phyloP scores from a whole-genome alignment of 1,140 invertebrate species.

The Drosophila nigromelanica region DNA sequence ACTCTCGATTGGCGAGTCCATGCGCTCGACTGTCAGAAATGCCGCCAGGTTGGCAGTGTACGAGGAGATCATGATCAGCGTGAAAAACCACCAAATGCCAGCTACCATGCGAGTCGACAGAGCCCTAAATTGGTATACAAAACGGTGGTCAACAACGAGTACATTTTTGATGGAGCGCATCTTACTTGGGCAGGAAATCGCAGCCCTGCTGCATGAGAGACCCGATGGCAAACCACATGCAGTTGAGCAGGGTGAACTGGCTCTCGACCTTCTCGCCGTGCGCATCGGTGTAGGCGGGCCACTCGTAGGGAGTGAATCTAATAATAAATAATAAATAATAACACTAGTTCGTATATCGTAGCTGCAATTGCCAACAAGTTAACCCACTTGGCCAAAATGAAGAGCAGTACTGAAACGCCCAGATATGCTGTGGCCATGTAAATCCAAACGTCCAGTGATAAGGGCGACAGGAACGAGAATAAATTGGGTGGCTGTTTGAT shows the following conservation, averaged over 20 bases:
- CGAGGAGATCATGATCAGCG: constrained; percentile 98
- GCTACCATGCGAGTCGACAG: constrained; percentile 95
- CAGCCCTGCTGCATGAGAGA: constrained; percentile 97
- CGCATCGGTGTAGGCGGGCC: constrained; percentile 92
- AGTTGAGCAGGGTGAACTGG: constrained; percentile 96
- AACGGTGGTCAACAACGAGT: neutral
- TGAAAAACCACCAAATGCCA: constrained; percentile 99
- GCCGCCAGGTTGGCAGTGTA: constrained; percentile 99
- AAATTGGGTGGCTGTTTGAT: constrained; percentile 95
- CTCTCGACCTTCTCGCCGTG: constrained; percentile 93
- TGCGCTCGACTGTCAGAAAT: constrained; percentile 97
- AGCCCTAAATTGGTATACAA: constrained; percentile 86
- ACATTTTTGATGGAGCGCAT: neutral
- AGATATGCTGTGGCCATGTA: constrained; percentile 97
- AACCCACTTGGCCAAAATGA: constrained; percentile 94
- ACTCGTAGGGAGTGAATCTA: constrained; percentile 97
- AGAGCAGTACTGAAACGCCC: constrained; percentile 96
- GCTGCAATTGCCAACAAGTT: neutral
- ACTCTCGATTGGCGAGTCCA: constrained; percentile 98
- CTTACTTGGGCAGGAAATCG: constrained; percentile 95
- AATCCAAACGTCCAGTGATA: constrained; percentile 97
- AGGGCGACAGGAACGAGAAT: constrained; percentile 96
- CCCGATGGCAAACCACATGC: constrained; percentile 97
- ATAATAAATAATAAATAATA: too few species aligned
- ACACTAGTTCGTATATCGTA: neutral